Evolutionary conservation across 2,113 vertebrate species (phyloP), one percentile per base, ranked within the genome.

Genomic region (Mungos mungo): DNA sequence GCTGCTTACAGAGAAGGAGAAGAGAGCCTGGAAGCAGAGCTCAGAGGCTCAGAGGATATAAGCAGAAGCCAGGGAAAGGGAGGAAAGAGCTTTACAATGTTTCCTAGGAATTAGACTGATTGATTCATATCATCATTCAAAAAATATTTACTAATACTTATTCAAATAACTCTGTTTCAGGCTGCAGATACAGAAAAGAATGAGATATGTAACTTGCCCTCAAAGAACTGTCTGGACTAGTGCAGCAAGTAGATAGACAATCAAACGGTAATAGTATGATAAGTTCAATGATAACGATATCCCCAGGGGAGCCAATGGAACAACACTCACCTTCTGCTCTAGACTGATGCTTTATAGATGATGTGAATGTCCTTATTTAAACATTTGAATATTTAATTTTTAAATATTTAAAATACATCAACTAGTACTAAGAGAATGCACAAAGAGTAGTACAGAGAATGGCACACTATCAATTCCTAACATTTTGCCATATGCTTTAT

Each of bases 31-130:
- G 68, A 88, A 50, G 23, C 54, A 50, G 94, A 65, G 31, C 50
- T 47, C 47, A 82, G 76, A 96, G 93, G 93, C 23, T 52, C 82
- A 94, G 66, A 45, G 74, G 80, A 87, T 54, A 57, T 3, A 74
- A 88, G 38, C 23, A 88, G 45, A 94, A 94, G 33, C 52, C 35
- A 95, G 66, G 29, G 71, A 94, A 97, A 87, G n/a, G 45, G 7
- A 74, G 8, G 60, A 76, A 84, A 77, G 35, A 88, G 13, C 7
- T 52, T 88, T 85, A 31, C 57, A 82, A 52, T 87, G 16, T 81
- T 88, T 82, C 81, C 18, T 69, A 71, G 52, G 71, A 92, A 63
- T 94, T 47, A 84, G 23, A 41, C 14, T 83, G n/a, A 87, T 4
- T 60, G 18, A 80, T 8, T 90, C 13, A 72, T 19, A 92, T 27